Evolutionary conservation across 2,113 vertebrate species (phyloP).

Genomic region (Mirza zaza): DNA sequence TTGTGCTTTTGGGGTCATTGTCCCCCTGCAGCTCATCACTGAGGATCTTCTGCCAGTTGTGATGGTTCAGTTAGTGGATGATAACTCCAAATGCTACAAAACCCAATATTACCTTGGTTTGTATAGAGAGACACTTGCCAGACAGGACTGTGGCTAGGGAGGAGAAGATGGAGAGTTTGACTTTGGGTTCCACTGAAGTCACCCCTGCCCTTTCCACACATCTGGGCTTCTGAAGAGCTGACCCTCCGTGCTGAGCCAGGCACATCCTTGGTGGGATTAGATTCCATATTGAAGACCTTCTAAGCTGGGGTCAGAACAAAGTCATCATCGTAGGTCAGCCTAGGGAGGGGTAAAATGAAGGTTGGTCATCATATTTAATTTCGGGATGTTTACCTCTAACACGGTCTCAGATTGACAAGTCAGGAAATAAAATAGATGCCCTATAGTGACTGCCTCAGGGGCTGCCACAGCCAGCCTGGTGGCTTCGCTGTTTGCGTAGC

Average conservation of each 20-base stretch:
- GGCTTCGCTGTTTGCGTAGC: neutral
- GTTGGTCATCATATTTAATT: neutral
- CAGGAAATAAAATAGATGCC: neutral
- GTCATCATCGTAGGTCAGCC: neutral
- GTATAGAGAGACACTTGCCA: neutral
- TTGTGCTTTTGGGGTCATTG: neutral
- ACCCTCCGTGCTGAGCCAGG: neutral
- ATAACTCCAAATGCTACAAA: neutral
- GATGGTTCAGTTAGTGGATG: too few relatives aligned
- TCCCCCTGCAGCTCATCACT: accelerated
- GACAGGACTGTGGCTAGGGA: neutral
- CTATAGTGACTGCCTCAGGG: neutral
- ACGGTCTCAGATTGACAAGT: too few relatives aligned
- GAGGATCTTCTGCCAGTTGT: neutral
- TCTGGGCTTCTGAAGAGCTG: neutral
- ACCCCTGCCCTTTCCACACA: neutral
- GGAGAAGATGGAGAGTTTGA: neutral
- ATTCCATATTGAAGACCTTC: neutral
- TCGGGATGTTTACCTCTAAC: neutral
- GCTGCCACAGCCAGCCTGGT: too few relatives aligned
- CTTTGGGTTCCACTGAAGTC: neutral
- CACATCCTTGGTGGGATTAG: neutral
- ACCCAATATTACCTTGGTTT: neutral
- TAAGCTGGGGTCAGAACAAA: neutral
- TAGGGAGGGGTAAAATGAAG: neutral